Percentiles rank a stretch among this genome's conserved stretches.
phyloP scores from a whole-genome alignment of 1,140 invertebrate species.

The Euschistus heros region DNA sequence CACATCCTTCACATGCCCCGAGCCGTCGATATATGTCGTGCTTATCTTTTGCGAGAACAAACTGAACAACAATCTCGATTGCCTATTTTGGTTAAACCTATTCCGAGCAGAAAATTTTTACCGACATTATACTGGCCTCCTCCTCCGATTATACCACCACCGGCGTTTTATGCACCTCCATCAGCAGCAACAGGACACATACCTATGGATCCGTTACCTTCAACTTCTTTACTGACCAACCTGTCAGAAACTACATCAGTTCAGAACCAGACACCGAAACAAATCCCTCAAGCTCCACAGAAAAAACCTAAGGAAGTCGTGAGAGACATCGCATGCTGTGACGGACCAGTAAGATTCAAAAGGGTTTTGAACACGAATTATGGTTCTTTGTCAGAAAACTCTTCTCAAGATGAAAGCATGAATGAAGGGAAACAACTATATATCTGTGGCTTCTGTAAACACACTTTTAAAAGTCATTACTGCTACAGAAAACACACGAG shows the following conservation, averaged over 20 bases:
- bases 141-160: constrained; percentile 31
- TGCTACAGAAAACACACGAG: constrained; percentile 70
- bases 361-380: constrained; percentile 66
- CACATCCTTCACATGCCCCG: constrained; percentile 65
- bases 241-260: not conserved
- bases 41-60: constrained; percentile 36
- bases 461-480: constrained; percentile 70
- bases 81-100: constrained; percentile 37
- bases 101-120: constrained; percentile 37
- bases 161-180: constrained; percentile 28
- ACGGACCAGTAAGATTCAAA: constrained; percentile 74
- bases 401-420: constrained; percentile 25
- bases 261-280: constrained; percentile 18
- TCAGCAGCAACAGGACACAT: constrained; percentile 14
- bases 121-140: constrained; percentile 34
- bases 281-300: constrained; percentile 17
- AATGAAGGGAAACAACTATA: constrained; percentile 36
- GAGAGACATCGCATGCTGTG: constrained; percentile 73
- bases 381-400: constrained; percentile 32
- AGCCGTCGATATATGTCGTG: constrained; percentile 54
- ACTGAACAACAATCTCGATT: constrained; percentile 16
- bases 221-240: constrained; percentile 25
- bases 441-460: constrained; percentile 63
- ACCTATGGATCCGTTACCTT: constrained; percentile 23
- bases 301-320: constrained; percentile 41